Conservation (phyloP, 2,797 vertebrate species). For the Etheostoma nigrum region DNA sequence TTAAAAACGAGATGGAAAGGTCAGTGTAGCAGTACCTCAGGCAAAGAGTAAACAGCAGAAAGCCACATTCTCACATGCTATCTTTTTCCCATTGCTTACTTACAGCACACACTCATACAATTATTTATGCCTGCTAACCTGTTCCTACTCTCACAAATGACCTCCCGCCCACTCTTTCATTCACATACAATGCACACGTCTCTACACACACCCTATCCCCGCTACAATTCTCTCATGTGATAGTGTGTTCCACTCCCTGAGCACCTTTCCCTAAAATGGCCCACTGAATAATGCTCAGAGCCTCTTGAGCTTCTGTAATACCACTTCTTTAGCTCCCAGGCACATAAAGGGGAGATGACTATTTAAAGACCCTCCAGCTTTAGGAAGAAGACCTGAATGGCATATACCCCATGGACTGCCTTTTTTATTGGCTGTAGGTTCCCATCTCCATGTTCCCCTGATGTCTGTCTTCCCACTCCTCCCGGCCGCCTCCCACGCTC, state of each 20-base stretch:
- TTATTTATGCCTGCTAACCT: conserved; percentile 55
- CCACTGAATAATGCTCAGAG: conserved; percentile 65
- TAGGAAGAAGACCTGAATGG: conserved; percentile 61
- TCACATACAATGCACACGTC: conserved; percentile 26
- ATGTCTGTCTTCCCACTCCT: neutral
- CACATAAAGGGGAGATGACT: conserved; percentile 39
- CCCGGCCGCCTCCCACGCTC: conserved; percentile 70
- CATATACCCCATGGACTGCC: conserved; percentile 64
- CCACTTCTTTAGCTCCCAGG: conserved; percentile 63
- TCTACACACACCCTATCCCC: neutral
- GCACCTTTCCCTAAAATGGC: conserved; percentile 54
- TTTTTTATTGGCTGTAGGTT: conserved; percentile 79
- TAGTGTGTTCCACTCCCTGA: conserved; percentile 59
- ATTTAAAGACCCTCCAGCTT: conserved; percentile 63
- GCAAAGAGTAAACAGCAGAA: conserved; percentile 73
- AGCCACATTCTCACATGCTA: conserved; percentile 13
- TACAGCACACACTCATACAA: conserved; percentile 29
- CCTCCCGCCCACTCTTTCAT: conserved; percentile 31
- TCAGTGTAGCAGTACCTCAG: conserved; percentile 69
- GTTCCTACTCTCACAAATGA: conserved; percentile 52
- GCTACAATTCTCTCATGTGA: conserved; percentile 58
- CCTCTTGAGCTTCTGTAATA: conserved; percentile 64
- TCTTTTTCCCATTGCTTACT: conserved; percentile 2
- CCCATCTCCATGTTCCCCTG: conserved; percentile 40
- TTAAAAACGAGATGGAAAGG: conserved; percentile 78